Evolutionary conservation across 2,888 invertebrate species (phyloP).

Genomic region (Leptinotarsa juncta): DNA sequence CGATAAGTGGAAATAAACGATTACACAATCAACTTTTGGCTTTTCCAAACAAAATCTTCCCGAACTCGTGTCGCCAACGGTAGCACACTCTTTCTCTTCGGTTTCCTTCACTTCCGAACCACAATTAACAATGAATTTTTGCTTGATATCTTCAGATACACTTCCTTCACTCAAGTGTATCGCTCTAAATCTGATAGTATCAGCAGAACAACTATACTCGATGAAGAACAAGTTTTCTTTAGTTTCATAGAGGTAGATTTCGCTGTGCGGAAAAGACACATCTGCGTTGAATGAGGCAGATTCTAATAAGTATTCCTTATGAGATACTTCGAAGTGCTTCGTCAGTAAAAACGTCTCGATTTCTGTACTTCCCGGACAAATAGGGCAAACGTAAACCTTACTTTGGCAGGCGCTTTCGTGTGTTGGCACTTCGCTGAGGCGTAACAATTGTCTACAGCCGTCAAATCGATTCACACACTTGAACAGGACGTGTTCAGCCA

Average conservation of each 20-base stretch:
- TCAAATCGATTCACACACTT: conserved; percentile 38
- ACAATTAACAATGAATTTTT: neutral
- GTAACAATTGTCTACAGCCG: conserved; percentile 33
- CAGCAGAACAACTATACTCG: neutral
- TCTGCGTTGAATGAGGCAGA: neutral
- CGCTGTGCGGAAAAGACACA: neutral
- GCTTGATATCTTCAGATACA: neutral
- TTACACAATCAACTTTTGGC: neutral
- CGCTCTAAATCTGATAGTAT: neutral
- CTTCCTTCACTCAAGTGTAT: neutral
- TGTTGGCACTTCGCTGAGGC: conserved; percentile 24
- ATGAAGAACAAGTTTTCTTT: neutral
- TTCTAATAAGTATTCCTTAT: conserved; percentile 4
- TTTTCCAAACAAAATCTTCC: neutral
- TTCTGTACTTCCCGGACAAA: conserved; percentile 19
- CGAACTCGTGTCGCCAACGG: neutral
- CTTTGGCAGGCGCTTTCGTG: conserved; percentile 32
- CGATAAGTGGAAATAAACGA: neutral
- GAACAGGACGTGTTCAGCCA: conserved; percentile 29
- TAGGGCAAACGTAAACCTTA: conserved; percentile 30
- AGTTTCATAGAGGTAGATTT: neutral
- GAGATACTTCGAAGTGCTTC: conserved; percentile 23
- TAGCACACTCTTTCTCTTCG: neutral
- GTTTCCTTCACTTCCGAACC: neutral
- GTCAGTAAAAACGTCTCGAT: conserved; percentile 16